Conservation (phyloP, 2,113 vertebrate genomes). For the Penelope pileata region DNA sequence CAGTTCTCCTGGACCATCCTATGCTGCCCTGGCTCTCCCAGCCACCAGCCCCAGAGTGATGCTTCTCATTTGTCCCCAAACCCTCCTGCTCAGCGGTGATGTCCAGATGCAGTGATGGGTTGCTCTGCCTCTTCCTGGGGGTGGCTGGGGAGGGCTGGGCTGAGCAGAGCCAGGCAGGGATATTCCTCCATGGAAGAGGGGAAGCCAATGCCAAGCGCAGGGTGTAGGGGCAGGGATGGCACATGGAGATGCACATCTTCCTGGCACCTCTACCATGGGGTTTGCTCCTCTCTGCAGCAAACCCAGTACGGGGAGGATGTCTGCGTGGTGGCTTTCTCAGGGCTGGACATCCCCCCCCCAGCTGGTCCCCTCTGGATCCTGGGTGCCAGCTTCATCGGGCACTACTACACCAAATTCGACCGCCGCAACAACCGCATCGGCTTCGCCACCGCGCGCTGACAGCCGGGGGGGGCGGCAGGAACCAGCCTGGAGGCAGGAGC, state of each 20-base stretch:
- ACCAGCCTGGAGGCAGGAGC: background rate
- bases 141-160: background rate
- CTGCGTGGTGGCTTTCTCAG: conserved; percentile 88
- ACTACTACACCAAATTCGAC: conserved; percentile 96
- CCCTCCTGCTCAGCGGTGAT: fast-evolving
- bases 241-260: fast-evolving
- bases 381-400: conserved; percentile 93
- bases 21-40: background rate
- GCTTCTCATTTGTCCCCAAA: background rate
- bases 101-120: background rate
- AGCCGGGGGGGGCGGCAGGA: fast-evolving
- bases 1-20: background rate
- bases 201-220: fast-evolving
- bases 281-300: conserved; percentile 76
- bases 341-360: conserved; percentile 90
- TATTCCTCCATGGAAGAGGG: background rate
- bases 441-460: conserved; percentile 89
- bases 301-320: conserved; percentile 82
- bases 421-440: conserved; percentile 92
- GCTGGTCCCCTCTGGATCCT: conserved; percentile 92
- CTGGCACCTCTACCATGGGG: background rate
- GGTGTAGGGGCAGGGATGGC: background rate
- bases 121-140: fast-evolving
- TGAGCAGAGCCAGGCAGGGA: background rate
- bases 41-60: fast-evolving